phyloP scores from a whole-genome alignment of 2,113 vertebrate species.

The Grantiella picta region DNA sequence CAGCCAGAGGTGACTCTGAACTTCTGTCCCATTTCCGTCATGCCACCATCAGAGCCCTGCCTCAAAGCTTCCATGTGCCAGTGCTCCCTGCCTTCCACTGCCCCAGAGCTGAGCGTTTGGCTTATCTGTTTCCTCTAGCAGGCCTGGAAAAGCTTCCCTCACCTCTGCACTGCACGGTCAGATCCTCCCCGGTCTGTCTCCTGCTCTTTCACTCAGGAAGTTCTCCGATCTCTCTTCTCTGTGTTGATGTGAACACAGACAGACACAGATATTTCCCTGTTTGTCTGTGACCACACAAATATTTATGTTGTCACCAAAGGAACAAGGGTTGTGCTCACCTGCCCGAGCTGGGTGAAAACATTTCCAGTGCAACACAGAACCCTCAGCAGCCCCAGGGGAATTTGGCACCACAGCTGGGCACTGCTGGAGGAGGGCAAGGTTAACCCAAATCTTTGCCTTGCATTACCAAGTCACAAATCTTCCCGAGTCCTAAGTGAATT shows the following conservation, averaged over 20 bases:
- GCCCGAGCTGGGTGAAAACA: neutral
- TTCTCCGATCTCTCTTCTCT: neutral
- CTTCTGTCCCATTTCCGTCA: constrained; percentile 32
- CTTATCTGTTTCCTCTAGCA: neutral
- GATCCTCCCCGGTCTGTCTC: neutral
- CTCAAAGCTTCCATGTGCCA: neutral
- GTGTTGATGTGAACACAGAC: neutral
- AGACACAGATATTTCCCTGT: neutral
- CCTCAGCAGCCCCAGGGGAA: neutral
- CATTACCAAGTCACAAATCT: neutral
- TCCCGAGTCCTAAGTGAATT: neutral
- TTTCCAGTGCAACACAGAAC: neutral
- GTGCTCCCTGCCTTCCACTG: neutral
- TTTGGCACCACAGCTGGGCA: neutral
- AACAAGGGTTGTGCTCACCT: neutral
- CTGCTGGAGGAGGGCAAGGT: neutral
- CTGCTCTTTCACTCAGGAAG: neutral
- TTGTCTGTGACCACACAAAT: neutral
- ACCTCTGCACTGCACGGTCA: neutral
- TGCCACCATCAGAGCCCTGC: neutral
- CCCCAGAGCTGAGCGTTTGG: neutral
- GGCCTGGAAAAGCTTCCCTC: neutral
- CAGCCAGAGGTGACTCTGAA: constrained; percentile 23
- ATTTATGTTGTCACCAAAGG: neutral
- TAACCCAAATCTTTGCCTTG: neutral